phyloP scores from a whole-genome alignment of 2,113 vertebrate genomes.

The Pseudopipra pipra region DNA sequence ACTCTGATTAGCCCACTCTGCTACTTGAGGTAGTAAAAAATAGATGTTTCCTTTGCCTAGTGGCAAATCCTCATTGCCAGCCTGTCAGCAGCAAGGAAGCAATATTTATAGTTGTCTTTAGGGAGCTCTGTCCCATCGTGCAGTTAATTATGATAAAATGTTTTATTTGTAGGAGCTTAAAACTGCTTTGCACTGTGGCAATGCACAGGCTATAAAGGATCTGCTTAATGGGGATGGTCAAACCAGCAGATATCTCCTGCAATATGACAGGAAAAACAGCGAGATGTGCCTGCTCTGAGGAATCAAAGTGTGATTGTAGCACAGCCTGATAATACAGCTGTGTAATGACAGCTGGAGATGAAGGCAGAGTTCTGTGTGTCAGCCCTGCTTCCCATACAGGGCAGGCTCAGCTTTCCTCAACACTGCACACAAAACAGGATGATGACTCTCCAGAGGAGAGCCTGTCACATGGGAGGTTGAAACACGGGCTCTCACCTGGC shows the following conservation, averaged over 20 bases:
- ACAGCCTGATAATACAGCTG: background rate
- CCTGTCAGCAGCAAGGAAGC: background rate
- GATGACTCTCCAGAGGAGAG: background rate
- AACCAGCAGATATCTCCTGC: background rate
- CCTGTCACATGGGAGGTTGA: background rate
- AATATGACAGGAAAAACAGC: background rate
- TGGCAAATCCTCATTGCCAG: slow-evolving; percentile 24
- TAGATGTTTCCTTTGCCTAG: background rate
- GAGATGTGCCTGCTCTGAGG: background rate
- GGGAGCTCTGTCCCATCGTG: background rate
- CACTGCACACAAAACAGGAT: fast-evolving
- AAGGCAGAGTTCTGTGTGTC: background rate
- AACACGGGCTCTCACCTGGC: background rate
- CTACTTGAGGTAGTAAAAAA: background rate
- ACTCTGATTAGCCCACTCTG: background rate
- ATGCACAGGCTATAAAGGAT: background rate
- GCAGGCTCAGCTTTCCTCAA: background rate
- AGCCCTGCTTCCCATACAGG: background rate
- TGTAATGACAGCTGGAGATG: background rate
- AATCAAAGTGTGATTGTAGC: background rate
- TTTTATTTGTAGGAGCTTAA: slow-evolving; percentile 46
- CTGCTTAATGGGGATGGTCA: background rate
- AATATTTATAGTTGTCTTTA: slow-evolving; percentile 58
- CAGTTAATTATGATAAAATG: slow-evolving; percentile 57
- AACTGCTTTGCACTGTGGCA: background rate